Percentiles rank a stretch among this genome's conserved stretches.
Conservation (phyloP, 2,113 vertebrate genomes). For the Oreotragus oreotragus region DNA sequence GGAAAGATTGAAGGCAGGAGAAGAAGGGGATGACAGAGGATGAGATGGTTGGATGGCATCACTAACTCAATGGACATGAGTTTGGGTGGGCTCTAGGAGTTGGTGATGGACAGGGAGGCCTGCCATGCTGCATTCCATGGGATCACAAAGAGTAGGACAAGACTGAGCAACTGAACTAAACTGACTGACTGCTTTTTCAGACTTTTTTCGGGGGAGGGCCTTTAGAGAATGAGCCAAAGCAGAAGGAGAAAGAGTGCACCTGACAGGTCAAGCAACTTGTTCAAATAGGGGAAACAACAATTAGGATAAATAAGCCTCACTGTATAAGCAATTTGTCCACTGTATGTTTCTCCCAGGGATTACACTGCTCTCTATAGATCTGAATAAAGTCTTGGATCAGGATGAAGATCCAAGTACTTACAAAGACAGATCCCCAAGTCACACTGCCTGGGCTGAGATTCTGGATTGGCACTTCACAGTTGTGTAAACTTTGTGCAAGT, state of each 20-base stretch:
- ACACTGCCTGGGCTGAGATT: not conserved
- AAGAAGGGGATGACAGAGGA: not conserved
- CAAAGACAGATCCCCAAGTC: not conserved
- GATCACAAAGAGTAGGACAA: not conserved
- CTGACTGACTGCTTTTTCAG: too few relatives aligned
- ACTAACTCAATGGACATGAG: not conserved
- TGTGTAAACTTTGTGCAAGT: not conserved
- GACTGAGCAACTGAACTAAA: not conserved
- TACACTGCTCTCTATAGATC: not conserved
- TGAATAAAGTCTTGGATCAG: not conserved
- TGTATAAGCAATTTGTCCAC: not conserved
- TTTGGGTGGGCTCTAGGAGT: not conserved
- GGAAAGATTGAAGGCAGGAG: not conserved
- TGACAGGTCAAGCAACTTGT: not conserved
- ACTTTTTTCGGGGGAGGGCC: too few relatives aligned
- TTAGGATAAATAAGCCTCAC: not conserved
- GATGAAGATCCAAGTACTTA: not conserved
- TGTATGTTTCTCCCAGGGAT: not conserved
- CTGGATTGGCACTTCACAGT: not conserved
- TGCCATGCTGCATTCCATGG: not conserved
- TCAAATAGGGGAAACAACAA: not conserved
- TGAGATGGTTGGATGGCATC: not conserved
- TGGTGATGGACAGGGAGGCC: not conserved
- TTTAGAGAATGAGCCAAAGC: not conserved
- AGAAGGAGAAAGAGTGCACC: constrained; percentile 3